These are phyloP conservation scores for Dipodomys ordii DNA, from an alignment of 2,113 vertebrate genomes.

Conservation along the genomic window DNA sequence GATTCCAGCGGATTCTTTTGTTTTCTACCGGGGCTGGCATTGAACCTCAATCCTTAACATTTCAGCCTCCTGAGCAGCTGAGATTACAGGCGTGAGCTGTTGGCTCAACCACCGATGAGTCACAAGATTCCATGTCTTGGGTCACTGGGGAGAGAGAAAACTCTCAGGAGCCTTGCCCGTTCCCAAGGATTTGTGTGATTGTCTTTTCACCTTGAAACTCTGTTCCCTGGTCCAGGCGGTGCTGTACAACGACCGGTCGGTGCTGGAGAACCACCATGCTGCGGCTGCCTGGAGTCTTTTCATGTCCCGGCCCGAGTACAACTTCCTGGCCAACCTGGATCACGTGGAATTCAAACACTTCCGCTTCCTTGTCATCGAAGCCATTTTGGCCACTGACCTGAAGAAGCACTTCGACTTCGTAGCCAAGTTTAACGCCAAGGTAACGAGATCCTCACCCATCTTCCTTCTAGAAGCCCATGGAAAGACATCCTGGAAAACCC, in stretches of 20 bases:
- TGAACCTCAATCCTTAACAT: too few relatives aligned
- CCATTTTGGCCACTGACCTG: slow-evolving; percentile 97
- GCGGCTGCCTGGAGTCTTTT: slow-evolving; percentile 99
- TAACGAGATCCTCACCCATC: slow-evolving; percentile 77
- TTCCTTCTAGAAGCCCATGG: neutral
- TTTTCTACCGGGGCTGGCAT: too few relatives aligned
- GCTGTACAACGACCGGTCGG: slow-evolving; percentile 98
- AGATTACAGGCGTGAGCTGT: too few relatives aligned
- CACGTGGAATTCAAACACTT: slow-evolving; percentile 99
- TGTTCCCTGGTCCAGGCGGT: slow-evolving; percentile 88
- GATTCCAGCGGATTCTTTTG: too few relatives aligned
- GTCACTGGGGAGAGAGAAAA: neutral
- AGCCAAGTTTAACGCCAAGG: slow-evolving; percentile 98
- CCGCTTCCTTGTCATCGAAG: slow-evolving; percentile 98
- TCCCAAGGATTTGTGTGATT: neutral
- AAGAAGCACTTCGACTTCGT: slow-evolving; percentile 99
- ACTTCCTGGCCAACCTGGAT: slow-evolving; percentile 96
- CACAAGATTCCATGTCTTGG: too few relatives aligned
- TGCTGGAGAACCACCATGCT: slow-evolving; percentile 98
- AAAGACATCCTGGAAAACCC: neutral
- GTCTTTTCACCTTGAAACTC: neutral
- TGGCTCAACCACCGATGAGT: too few relatives aligned
- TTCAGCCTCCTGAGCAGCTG: too few relatives aligned
- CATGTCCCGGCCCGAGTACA: slow-evolving; percentile 97
- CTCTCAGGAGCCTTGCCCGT: neutral